These are phyloP conservation scores for Octonoba sinensis DNA, from an alignment of 2,888 invertebrate genomes.

Conservation along the genomic window DNA sequence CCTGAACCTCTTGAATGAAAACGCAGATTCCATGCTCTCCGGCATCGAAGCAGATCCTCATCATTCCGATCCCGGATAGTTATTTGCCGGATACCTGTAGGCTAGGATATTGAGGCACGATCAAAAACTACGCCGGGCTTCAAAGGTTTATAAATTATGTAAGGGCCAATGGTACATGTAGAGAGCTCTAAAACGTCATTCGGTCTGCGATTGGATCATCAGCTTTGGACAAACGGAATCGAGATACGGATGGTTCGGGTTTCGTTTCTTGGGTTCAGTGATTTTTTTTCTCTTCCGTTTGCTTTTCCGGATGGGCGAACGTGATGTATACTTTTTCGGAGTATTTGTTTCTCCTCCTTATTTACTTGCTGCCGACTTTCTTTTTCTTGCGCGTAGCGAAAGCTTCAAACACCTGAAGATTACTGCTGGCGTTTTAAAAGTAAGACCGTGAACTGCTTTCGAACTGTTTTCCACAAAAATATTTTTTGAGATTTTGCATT, in stretches of 20 bases:
- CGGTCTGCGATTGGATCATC: conserved; percentile 50
- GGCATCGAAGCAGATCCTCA: conserved; percentile 23
- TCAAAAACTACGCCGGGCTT: conserved; percentile 23
- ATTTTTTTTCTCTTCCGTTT: conserved; percentile 17
- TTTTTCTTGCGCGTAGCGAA: neutral
- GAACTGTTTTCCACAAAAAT: too few species aligned
- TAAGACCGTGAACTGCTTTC: too few species aligned
- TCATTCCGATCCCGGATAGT: conserved; percentile 22
- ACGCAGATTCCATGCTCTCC: conserved; percentile 24
- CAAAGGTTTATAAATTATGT: conserved; percentile 56
- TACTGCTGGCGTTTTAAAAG: neutral
- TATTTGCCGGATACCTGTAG: conserved; percentile 49
- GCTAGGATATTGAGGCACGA: conserved; percentile 44
- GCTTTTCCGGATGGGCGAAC: conserved; percentile 25
- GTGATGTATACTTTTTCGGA: conserved; percentile 23
- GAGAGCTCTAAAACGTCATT: conserved; percentile 27
- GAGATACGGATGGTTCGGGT: conserved; percentile 30
- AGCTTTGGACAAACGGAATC: conserved; percentile 44
- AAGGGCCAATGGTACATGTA: conserved; percentile 10
- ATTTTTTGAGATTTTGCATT: too few species aligned
- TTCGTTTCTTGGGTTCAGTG: conserved; percentile 21
- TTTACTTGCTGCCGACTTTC: neutral
- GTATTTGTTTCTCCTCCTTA: conserved; percentile 11
- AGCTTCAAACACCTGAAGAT: conserved; percentile 39
- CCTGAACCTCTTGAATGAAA: neutral